These are phyloP conservation scores for Tinea pellionella DNA, from an alignment of 2,888 invertebrate genomes.

Conservation along the genomic window DNA sequence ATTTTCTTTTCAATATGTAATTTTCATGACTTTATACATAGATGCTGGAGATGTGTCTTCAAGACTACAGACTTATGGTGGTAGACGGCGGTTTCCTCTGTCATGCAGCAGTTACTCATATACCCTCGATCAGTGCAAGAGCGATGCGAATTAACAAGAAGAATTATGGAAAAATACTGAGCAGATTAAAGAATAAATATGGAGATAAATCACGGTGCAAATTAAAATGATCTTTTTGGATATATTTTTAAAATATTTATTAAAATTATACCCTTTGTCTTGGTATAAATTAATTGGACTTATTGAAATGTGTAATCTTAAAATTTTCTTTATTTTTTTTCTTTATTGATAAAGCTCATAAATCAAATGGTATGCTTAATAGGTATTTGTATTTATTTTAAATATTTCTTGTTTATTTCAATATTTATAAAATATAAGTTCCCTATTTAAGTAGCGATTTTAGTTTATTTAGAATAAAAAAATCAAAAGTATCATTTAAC, in stretches of 20 bases:
- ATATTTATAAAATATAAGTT: too few species aligned
- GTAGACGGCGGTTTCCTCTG: constrained; percentile 80
- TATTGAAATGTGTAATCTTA: neutral
- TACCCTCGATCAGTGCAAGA: constrained; percentile 27
- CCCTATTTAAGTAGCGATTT: neutral
- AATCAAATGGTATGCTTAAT: too few species aligned
- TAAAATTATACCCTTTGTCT: neutral
- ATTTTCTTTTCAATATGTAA: too few species aligned
- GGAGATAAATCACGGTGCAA: constrained; percentile 37
- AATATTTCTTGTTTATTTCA: too few species aligned
- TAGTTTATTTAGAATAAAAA: neutral
- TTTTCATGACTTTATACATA: constrained; percentile 35
- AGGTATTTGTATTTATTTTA: too few species aligned
- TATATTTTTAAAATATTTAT: neutral
- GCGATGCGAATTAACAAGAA: constrained; percentile 49
- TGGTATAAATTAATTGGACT: too few species aligned
- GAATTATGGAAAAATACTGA: constrained; percentile 60
- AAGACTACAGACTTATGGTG: constrained; percentile 77
- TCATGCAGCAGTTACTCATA: constrained; percentile 66
- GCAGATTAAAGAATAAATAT: constrained; percentile 53
- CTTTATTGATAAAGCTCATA: too few species aligned
- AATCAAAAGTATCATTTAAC: neutral
- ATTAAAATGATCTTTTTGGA: constrained; percentile 12
- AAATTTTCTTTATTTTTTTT: too few species aligned
- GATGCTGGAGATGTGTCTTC: constrained; percentile 83